These are phyloP conservation scores for Pseudotriccus pelzelni DNA, from an alignment of 2,797 vertebrate genomes.

Conservation along the genomic window DNA sequence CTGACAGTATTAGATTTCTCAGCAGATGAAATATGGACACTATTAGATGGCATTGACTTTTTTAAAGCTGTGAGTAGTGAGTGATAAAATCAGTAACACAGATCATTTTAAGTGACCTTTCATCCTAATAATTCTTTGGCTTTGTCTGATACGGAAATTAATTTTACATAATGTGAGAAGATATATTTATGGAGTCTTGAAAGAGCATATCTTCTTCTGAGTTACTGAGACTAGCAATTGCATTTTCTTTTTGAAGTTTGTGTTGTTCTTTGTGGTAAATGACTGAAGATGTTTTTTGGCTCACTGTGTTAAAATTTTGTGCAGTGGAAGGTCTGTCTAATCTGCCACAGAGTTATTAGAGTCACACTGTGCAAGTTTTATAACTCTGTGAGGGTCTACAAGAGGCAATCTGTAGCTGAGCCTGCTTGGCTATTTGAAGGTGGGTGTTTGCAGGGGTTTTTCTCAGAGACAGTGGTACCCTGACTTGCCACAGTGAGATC, in stretches of 20 bases:
- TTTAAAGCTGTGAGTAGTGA: constrained; percentile 19
- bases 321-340: background rate
- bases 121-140: constrained; percentile 28
- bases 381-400: background rate
- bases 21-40: constrained; percentile 15
- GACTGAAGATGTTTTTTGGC: background rate
- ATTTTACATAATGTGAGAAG: constrained; percentile 51
- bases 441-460: background rate
- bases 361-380: accelerated
- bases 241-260: background rate
- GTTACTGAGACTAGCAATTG: background rate
- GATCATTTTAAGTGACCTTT: constrained; percentile 38
- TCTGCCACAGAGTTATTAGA: background rate
- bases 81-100: constrained; percentile 30
- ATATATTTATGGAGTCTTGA: constrained; percentile 21
- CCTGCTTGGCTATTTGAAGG: background rate
- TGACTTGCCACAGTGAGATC: background rate
- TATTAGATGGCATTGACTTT: constrained; percentile 27
- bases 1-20: constrained; percentile 24
- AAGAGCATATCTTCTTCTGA: constrained; percentile 1
- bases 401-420: background rate
- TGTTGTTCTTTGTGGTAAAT: constrained; percentile 4
- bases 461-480: background rate
- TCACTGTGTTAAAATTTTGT: background rate
- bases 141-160: constrained; percentile 43